Conservation (phyloP, 2,888 invertebrate species). For the Netelia inedita region DNA sequence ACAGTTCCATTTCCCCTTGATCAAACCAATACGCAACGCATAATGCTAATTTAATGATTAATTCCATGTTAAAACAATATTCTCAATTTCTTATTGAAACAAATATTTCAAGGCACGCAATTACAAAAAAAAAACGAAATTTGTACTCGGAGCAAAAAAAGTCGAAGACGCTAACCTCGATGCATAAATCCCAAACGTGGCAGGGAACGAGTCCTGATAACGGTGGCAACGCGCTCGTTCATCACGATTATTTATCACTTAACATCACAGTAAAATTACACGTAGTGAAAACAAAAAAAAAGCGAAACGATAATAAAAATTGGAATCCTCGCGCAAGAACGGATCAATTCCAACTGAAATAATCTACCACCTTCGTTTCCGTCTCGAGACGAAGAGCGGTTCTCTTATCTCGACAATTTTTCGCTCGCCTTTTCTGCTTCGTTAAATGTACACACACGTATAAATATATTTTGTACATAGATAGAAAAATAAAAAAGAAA, state of each 20-base stretch:
- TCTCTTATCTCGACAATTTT: constrained; percentile 64
- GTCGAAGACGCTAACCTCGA: constrained; percentile 46
- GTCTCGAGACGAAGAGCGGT: constrained; percentile 43
- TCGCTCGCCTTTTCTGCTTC: constrained; percentile 40
- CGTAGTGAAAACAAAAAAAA: neutral
- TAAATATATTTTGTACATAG: constrained; percentile 12
- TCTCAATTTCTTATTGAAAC: too few species aligned
- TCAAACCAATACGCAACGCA: too few species aligned
- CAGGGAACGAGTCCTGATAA: constrained; percentile 66
- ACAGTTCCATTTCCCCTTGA: neutral
- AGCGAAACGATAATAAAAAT: constrained; percentile 5
- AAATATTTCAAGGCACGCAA: neutral
- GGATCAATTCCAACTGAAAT: constrained; percentile 56
- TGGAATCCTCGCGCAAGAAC: constrained; percentile 46
- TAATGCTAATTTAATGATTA: neutral
- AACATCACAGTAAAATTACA: constrained; percentile 7
- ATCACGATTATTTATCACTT: constrained; percentile 50
- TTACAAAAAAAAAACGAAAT: neutral
- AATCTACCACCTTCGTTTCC: constrained; percentile 35
- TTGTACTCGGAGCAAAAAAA: neutral
- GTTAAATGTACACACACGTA: neutral
- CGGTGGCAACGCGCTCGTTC: constrained; percentile 59
- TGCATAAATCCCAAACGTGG: constrained; percentile 60
- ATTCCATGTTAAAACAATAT: neutral
- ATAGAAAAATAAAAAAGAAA: too few species aligned